phyloP scores from a whole-genome alignment of 2,888 invertebrate species.

The Ashinkailepas kermadecensis region DNA sequence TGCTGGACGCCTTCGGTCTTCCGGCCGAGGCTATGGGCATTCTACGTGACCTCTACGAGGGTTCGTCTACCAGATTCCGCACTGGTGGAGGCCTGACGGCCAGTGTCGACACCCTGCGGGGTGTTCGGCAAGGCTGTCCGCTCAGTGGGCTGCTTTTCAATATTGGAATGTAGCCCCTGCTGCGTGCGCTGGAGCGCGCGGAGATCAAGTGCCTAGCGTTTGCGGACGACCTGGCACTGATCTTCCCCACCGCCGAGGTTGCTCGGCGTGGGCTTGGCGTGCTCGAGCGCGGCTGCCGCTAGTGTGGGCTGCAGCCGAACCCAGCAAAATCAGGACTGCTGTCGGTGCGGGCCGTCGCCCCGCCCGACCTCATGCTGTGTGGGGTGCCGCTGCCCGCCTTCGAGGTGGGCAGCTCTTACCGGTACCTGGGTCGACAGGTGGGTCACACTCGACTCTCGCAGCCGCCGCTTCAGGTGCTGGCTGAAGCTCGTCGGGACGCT shows the following conservation, averaged over 20 bases:
- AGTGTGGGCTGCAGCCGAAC: not conserved
- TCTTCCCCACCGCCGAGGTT: not conserved
- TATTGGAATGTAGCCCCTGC: not conserved
- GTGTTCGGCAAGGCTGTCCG: not conserved
- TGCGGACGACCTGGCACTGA: not conserved
- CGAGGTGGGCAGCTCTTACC: not conserved
- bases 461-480: not conserved
- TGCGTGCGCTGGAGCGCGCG: not conserved
- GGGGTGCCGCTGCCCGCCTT: not conserved
- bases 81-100: too few species aligned
- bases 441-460: not conserved
- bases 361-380: not conserved
- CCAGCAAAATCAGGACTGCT: not conserved
- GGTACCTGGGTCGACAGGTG: not conserved
- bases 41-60: too few species aligned
- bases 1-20: too few species aligned
- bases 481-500: not conserved
- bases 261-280: not conserved
- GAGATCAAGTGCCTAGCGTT: not conserved
- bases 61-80: too few species aligned
- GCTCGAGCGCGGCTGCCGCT: not conserved
- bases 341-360: not conserved
- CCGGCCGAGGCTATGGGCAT: too few species aligned
- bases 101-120: not conserved
- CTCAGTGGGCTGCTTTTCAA: not conserved